Evolutionary conservation across 30 jellyfish, hydroid and myxozoan genomes (phyloP), one percentile per base, ranked within the genome.

Genomic region (Turritopsis dohrnii): DNA sequence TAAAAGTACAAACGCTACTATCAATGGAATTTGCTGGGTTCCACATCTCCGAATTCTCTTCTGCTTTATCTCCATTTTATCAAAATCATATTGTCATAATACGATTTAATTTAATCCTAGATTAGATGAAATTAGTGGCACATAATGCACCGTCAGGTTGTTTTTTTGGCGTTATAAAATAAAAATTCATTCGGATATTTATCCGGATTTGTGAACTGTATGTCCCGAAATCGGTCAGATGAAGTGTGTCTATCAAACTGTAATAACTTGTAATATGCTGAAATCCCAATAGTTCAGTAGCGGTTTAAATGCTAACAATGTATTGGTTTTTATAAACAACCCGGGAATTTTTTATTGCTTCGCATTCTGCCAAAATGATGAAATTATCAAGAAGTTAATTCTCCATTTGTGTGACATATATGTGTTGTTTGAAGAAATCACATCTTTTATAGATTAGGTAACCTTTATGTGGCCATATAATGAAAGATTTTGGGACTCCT

Each of bases 1-100:
- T 88, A 94, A 84, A 77, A 94, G 72, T 26, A 94, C n/a, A 66
- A 94, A 29, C 18, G 99, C 99, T 29, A 91, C 87, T 65, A 88
- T 21, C 89, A 89, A 66, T 8, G 99, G 99, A 29, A 94, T 71
- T 84, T 94, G 99, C 89, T 94, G 94, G 54, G 91, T 81, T 60
- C 99, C 96, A 75, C 92, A 60, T 19, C 88, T 88, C 80, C 91
- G 71, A 29, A 76, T 88, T 71, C 76, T 81, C 53, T 53, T 66
- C 71, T 82, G 89, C 41, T 87, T 69, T 71, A 66, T 66, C 76
- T 82, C 89, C 89, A 82, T 82, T 69, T 23, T 69, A 41, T 41
- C 13, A 13, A 41, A 41, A 41, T 5, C 60, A 41, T 41, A 41
- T 41, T 41, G 60, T 13, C 13, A 41, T 41, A 41, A 41, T 41